Percentiles rank a stretch among this genome's conserved stretches.
Conservation (phyloP, 2,888 invertebrate species). For the Eudasyphora cyanicolor region DNA sequence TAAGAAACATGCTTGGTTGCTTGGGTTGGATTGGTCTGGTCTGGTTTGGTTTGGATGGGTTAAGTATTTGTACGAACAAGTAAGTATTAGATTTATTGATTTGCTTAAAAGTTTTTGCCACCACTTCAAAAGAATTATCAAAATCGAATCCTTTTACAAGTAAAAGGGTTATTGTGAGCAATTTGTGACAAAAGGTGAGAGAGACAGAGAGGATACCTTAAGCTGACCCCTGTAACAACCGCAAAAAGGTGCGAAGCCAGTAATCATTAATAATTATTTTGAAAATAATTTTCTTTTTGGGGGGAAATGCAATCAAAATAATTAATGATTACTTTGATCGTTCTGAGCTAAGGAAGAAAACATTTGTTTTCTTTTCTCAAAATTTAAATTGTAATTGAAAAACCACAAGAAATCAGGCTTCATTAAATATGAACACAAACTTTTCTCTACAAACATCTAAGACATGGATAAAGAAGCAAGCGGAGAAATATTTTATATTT, state of each 20-base stretch:
- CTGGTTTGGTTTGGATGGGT: background rate
- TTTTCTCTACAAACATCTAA: too few relatives aligned
- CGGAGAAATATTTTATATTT: too few relatives aligned
- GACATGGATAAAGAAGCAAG: too few relatives aligned
- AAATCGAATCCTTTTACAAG: background rate
- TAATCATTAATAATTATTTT: conserved; percentile 35
- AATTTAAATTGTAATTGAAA: too few relatives aligned
- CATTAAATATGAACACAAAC: too few relatives aligned
- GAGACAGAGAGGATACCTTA: background rate
- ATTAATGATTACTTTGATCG: conserved; percentile 12
- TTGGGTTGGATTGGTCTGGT: background rate
- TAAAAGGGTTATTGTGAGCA: background rate
- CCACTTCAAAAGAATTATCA: background rate
- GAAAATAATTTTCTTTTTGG: background rate
- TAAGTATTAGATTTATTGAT: conserved; percentile 25
- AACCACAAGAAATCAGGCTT: too few relatives aligned
- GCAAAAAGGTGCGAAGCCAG: background rate
- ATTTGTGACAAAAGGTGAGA: background rate
- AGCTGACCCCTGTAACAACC: background rate
- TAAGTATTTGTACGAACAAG: background rate
- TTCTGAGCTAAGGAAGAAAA: background rate
- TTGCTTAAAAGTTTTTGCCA: conserved; percentile 23
- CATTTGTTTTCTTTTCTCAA: too few relatives aligned
- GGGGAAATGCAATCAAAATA: conserved; percentile 1
- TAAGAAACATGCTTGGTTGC: background rate